phyloP scores from a whole-genome alignment of 1,140 invertebrate species.

The Meloidogyne floridensis region DNA sequence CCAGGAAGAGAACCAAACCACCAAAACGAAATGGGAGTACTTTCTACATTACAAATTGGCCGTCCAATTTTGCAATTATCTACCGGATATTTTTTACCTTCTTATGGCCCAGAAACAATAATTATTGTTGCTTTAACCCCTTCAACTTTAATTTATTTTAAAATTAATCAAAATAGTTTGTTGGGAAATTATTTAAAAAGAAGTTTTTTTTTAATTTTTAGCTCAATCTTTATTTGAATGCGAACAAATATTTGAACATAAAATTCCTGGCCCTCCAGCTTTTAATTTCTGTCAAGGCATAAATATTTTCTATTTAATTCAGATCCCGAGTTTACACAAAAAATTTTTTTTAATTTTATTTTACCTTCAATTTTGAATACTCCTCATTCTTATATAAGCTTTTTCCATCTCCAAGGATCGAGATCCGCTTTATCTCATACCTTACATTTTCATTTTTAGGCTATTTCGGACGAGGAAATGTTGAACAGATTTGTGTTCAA shows the following conservation, averaged over 20 bases:
- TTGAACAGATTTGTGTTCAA: conserved; percentile 51
- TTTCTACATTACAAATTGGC: conserved; percentile 40
- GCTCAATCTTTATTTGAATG: conserved; percentile 34
- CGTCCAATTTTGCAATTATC: conserved; percentile 44
- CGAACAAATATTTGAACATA: conserved; percentile 54
- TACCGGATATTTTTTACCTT: conserved; percentile 38
- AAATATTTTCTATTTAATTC: not conserved
- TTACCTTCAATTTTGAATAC: too few relatives aligned
- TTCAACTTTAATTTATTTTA: conserved; percentile 32
- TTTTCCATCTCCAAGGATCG: too few relatives aligned
- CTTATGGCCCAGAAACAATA: conserved; percentile 15
- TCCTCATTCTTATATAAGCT: too few relatives aligned
- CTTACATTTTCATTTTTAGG: conserved; percentile 8
- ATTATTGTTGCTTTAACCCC: conserved; percentile 35
- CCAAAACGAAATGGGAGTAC: conserved; percentile 41
- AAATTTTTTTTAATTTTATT: too few relatives aligned
- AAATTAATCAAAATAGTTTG: conserved; percentile 30
- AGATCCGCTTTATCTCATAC: too few relatives aligned
- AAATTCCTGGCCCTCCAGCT: conserved; percentile 40
- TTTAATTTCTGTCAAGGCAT: conserved; percentile 50
- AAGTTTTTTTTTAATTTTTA: not conserved
- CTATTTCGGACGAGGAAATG: conserved; percentile 30
- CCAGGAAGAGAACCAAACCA: conserved; percentile 51
- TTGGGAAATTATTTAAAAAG: not conserved
- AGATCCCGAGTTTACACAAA: not conserved